phyloP scores from a whole-genome alignment of 2,888 invertebrate species.

The Drosophila diplacantha region DNA sequence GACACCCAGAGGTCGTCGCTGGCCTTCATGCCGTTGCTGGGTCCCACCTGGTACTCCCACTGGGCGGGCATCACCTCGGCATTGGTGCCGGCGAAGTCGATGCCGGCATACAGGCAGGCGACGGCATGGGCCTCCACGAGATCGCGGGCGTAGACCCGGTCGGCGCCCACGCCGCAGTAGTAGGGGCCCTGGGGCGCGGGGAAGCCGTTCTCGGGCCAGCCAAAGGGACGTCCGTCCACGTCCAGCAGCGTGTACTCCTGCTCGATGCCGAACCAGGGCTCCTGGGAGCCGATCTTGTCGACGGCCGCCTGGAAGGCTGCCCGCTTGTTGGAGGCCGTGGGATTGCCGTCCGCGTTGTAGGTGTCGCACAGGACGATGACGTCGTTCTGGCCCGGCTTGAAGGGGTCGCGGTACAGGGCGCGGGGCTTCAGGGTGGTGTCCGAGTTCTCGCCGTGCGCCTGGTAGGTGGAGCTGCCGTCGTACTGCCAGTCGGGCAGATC shows the following conservation, averaged over 20 bases:
- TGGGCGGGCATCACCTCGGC: slow-evolving; percentile 91
- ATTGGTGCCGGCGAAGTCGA: slow-evolving; percentile 87
- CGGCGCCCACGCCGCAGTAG: slow-evolving; percentile 90
- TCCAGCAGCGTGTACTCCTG: slow-evolving; percentile 82
- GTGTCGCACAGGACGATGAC: slow-evolving; percentile 88
- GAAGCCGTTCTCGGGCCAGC: slow-evolving; percentile 85
- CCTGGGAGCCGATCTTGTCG: slow-evolving; percentile 80
- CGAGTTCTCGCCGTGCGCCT: slow-evolving; percentile 82
- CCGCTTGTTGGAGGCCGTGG: slow-evolving; percentile 79
- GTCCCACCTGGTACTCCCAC: slow-evolving; percentile 84
- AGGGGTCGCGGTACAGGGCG: slow-evolving; percentile 89
- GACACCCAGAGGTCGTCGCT: slow-evolving; percentile 82
- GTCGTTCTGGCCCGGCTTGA: slow-evolving; percentile 84
- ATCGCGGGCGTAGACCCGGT: slow-evolving; percentile 87
- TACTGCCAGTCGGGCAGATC: slow-evolving; percentile 87
- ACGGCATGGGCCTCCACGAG: slow-evolving; percentile 87
- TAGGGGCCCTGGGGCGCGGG: slow-evolving; percentile 87
- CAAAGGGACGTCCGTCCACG: slow-evolving; percentile 82
- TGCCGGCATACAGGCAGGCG: slow-evolving; percentile 86
- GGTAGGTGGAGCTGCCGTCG: slow-evolving; percentile 86
- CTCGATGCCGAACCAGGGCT: slow-evolving; percentile 87
- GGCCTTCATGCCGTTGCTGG: slow-evolving; percentile 81
- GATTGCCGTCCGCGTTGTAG: slow-evolving; percentile 80
- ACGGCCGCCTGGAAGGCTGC: slow-evolving; percentile 79
- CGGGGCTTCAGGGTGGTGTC: slow-evolving; percentile 88